These are phyloP conservation scores for Serinus canaria DNA, from an alignment of 2,113 vertebrate genomes.

Conservation along the genomic window DNA sequence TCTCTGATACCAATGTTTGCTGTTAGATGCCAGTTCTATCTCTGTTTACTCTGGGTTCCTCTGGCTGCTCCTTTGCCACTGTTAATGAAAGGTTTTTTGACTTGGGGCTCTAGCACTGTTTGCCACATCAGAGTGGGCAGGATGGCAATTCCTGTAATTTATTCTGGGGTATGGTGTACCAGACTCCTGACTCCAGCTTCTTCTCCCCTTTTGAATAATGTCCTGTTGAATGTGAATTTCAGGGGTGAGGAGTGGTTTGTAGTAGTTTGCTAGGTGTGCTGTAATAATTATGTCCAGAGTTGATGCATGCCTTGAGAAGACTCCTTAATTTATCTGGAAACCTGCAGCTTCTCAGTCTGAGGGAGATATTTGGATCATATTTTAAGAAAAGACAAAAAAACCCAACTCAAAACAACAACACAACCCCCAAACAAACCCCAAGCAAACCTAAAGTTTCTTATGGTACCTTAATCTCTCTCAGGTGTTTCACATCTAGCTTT, in stretches of 20 bases:
- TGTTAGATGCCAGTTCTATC: background rate
- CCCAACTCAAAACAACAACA: background rate
- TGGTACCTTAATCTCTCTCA: background rate
- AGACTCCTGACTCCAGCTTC: background rate
- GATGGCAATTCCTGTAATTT: background rate
- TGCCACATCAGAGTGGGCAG: background rate
- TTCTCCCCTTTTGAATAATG: background rate
- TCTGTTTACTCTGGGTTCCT: background rate
- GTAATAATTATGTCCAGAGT: background rate
- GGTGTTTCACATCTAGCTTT: background rate
- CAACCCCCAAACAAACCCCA: background rate
- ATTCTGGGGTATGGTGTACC: background rate
- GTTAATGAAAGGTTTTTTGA: background rate
- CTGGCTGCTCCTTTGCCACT: background rate
- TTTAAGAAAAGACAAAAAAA: background rate
- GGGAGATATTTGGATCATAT: background rate
- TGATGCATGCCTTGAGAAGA: background rate
- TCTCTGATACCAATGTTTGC: background rate
- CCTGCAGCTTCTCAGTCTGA: background rate
- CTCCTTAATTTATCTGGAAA: background rate
- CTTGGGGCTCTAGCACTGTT: background rate
- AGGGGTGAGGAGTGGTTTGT: background rate
- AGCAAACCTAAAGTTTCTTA: background rate
- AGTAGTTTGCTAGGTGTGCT: background rate
- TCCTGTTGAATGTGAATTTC: background rate